phyloP scores from a whole-genome alignment of 1,140 invertebrate species.

The Pissodes strobi region DNA sequence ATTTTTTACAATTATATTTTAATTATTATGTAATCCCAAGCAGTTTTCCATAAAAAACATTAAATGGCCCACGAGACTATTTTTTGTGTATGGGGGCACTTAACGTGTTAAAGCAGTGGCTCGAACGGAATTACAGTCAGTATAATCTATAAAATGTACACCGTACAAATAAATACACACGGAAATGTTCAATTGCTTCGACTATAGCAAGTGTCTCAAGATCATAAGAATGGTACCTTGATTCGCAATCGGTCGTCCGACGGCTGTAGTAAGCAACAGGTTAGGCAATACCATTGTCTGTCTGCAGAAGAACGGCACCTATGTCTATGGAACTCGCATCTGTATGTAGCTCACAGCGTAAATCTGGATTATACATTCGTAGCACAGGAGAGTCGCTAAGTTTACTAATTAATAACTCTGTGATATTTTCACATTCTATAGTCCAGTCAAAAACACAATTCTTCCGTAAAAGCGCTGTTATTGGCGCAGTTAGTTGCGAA shows the following conservation, averaged over 20 bases:
- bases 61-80: no score
- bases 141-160: slow-evolving; percentile 49
- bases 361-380: slow-evolving; percentile 5
- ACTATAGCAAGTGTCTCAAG: slow-evolving; percentile 4
- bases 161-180: slow-evolving; percentile 52
- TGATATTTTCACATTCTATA: slow-evolving; percentile 1
- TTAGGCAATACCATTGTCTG: not conserved
- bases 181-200: slow-evolving; percentile 1
- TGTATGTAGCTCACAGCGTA: not conserved
- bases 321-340: slow-evolving; percentile 11
- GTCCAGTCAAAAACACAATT: not conserved
- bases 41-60: no score
- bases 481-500: slow-evolving; percentile 2
- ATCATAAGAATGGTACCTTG: not conserved
- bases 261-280: slow-evolving; percentile 7
- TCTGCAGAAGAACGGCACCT: slow-evolving; percentile 5
- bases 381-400: slow-evolving; percentile 4
- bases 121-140: slow-evolving; percentile 24
- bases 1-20: no score
- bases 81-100: no score
- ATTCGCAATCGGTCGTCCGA: slow-evolving; percentile 2
- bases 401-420: slow-evolving; percentile 1
- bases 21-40: no score
- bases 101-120: slow-evolving; percentile 40
- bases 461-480: slow-evolving; percentile 14